Base-by-base conservation (phyloP, 1,140 invertebrate genomes). In the Drosophila lacertosa region DNA sequence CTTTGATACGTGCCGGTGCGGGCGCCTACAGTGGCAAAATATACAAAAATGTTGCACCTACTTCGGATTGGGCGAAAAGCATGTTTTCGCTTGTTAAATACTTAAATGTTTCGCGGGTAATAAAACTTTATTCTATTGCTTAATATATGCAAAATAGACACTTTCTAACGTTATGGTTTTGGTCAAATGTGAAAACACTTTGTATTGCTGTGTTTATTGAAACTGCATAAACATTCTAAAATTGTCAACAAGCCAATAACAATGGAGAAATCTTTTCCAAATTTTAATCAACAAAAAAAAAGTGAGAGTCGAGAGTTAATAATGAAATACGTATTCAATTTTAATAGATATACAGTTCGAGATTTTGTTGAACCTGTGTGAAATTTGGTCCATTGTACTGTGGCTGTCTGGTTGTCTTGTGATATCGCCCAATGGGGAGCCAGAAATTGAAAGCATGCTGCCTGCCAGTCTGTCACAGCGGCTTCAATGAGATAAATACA, bases 401-500 rank as follows among this genome's bases (percentile, higher is more conserved):
- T 37, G 63, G 18, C 24, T 51, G 54, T 50, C 22, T 29, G 44
- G 6, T 13, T 37, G 50, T 39, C 50, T 35, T 33, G 22, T 40
- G 22, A 54, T 40, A 54, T 54, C 51, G n/a, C 51, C 35, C 51
- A 16, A 40, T 40, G 22, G 51, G 51, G 51, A 40, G 51, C 7
- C 35, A 16, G 51, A 54, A 44, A 62, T 15, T 51, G 65, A 68
- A 62, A 51, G 50, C 37, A 40, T 22, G 45, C 57, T 51, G 35
- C 35, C 51, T 48, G 53, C 32, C 44, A 26, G 54, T 29, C 42
- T 73, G 60, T 62, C 59, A 69, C 74, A 50, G 71, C 24, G 59
- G 54, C 78, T 75, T 82, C 82, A 88, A 88, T 89, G 78, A 78
- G 82, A 88, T 82, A 89, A 88, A 82, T 88, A 75, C 70, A 64